These are phyloP conservation scores for Ommatoiulus sabulosus DNA, from an alignment of 2,888 invertebrate genomes.

Conservation along the genomic window DNA sequence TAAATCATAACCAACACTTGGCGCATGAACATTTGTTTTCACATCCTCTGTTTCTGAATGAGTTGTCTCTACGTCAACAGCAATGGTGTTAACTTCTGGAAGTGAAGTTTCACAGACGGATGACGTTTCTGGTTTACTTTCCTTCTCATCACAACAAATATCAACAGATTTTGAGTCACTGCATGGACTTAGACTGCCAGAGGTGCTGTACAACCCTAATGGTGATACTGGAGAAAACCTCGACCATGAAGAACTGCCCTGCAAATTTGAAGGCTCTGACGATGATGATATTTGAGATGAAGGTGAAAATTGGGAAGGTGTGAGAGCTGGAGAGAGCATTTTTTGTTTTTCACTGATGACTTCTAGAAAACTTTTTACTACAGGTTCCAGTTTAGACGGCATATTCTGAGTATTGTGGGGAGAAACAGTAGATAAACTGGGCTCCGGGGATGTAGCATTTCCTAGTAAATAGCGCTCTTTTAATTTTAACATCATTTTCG, in stretches of 20 bases:
- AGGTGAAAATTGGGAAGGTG: slow-evolving; percentile 52
- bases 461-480: slow-evolving; percentile 59
- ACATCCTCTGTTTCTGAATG: neutral
- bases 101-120: neutral
- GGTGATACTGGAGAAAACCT: slow-evolving; percentile 41
- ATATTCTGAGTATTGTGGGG: neutral
- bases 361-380: slow-evolving; percentile 84
- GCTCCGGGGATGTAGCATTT: neutral
- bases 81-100: neutral
- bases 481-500: slow-evolving; percentile 61
- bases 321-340: slow-evolving; percentile 73
- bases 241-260: slow-evolving; percentile 50
- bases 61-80: neutral
- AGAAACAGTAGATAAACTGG: neutral
- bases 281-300: slow-evolving; percentile 47
- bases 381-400: slow-evolving; percentile 80
- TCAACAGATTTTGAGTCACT: slow-evolving; percentile 26
- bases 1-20: neutral
- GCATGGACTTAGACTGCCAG: slow-evolving; percentile 15
- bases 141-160: neutral
- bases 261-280: slow-evolving; percentile 49
- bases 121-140: neutral
- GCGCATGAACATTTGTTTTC: neutral
- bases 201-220: neutral
- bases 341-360: slow-evolving; percentile 91